Evolutionary conservation across 2,797 vertebrate genomes (phyloP).

Genomic region (Lycodopsis pacificus): DNA sequence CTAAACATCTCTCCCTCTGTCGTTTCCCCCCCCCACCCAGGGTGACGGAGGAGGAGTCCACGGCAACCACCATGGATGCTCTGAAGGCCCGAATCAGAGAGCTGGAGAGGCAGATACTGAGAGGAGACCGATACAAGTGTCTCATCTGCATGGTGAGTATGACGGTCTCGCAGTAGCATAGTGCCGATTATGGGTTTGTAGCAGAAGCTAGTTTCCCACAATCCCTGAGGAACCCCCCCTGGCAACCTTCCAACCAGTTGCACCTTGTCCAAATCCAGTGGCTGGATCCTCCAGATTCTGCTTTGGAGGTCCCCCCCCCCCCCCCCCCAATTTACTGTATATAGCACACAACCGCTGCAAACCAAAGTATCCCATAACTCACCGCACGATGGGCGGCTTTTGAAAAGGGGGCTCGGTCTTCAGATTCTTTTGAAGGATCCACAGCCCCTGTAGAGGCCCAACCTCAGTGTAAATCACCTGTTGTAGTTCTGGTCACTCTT

Average conservation of each 20-base stretch:
- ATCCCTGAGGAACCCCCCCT: neutral
- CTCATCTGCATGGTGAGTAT: slow-evolving; percentile 99
- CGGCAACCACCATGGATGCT: slow-evolving; percentile 97
- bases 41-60: slow-evolving; percentile 98
- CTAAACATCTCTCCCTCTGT: neutral
- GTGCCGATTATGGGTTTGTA: neutral
- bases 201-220: neutral
- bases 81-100: slow-evolving; percentile 99
- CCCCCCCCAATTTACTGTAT: neutral
- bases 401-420: neutral
- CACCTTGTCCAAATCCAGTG: neutral
- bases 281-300: neutral
- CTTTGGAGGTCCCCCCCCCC: neutral
- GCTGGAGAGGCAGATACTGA: slow-evolving; percentile 97
- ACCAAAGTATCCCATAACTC: neutral
- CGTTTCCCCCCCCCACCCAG: slow-evolving; percentile 69
- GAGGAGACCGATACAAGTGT: slow-evolving; percentile 99
- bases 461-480: neutral
- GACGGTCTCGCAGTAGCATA: neutral
- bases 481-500: neutral
- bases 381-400: neutral
- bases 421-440: neutral
- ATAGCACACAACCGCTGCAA: neutral
- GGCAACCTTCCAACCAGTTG: neutral
- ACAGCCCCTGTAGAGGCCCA: neutral